phyloP scores from a whole-genome alignment of 2,797 vertebrate species.

The Malacoraja senta region DNA sequence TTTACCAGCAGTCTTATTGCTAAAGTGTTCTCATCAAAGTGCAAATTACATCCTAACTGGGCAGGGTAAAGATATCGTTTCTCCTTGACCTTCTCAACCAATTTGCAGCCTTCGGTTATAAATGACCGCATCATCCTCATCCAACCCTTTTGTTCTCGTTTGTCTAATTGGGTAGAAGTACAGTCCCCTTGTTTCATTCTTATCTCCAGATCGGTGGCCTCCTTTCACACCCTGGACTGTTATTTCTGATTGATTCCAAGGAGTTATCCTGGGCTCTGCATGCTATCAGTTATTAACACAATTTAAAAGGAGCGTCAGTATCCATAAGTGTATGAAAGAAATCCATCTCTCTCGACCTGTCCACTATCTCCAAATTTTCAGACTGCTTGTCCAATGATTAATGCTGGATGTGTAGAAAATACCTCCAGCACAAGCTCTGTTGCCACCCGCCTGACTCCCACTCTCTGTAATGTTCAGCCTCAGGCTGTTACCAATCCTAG shows the following conservation, averaged over 20 bases:
- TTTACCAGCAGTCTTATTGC: background rate
- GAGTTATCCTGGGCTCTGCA: background rate
- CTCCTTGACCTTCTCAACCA: background rate
- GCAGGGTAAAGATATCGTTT: background rate
- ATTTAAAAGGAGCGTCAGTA: too few species aligned
- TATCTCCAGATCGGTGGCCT: background rate
- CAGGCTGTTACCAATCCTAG: too few species aligned
- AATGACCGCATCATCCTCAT: background rate
- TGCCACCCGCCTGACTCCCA: too few species aligned
- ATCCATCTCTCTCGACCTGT: too few species aligned
- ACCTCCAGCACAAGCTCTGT: too few species aligned
- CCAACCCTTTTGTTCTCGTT: background rate
- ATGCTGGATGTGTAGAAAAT: too few species aligned
- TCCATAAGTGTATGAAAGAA: too few species aligned
- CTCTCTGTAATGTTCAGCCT: too few species aligned
- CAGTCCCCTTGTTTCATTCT: background rate
- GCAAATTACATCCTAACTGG: background rate
- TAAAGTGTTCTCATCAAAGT: background rate
- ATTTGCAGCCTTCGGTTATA: background rate
- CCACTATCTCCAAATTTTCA: too few species aligned
- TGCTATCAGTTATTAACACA: too few species aligned
- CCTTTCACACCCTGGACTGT: background rate
- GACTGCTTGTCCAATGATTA: too few species aligned
- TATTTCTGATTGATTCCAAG: background rate
- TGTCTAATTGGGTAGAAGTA: background rate